Base-by-base conservation (phyloP, 1,140 invertebrate genomes). In the Harpegnathos saltator region DNA sequence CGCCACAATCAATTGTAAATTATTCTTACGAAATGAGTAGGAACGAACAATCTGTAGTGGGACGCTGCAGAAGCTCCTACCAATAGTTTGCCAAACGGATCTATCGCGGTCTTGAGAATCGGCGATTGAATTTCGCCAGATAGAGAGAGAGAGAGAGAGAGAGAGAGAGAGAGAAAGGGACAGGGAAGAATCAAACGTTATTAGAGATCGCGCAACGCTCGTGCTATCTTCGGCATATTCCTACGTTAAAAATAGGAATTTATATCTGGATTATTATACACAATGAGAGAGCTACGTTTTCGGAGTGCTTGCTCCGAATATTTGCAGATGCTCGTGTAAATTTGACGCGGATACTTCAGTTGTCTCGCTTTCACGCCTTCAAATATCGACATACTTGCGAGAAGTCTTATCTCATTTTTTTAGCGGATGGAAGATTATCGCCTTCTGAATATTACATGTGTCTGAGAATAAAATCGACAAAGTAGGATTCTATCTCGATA, bases 121-220 rank as follows among this genome's bases (percentile, higher is more conserved):
- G 24, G 33, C 17, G 19, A 82, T 71, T 19, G 54, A 74, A 74
- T 9, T 59, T 66, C 52, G 26, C 1, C n/a, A n/a, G n/a, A n/a
- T n/a, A n/a, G 29, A 71, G 38, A 33, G 74, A 48, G 74, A 84
- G 80, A 84, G 82, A 22, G 15, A 58, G 54, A 58, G 54, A 58
- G 15, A 58, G 54, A 58, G 54, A 58, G 54, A 58, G 82, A 71
- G 50, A 26, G 38, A 44, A 11, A 44, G 7, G 11, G 19, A 56
- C 3, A 66, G 14, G 11, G 58, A 29, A 26, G 5, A 3, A 29
- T 48, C 11, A 26, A 44, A 33, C 4, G 15, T 14, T 71, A 71
- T 56, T 48, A 9, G 24, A 22, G n/a, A 44, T 59, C 7, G 38
- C 26, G 1, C 29, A 80, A 69, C 33, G 29, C 24, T 56, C 9